Percentiles rank a stretch among this genome's conserved stretches.
Conservation (phyloP, 1,140 invertebrate genomes). For the Pristionchus pacificus region DNA sequence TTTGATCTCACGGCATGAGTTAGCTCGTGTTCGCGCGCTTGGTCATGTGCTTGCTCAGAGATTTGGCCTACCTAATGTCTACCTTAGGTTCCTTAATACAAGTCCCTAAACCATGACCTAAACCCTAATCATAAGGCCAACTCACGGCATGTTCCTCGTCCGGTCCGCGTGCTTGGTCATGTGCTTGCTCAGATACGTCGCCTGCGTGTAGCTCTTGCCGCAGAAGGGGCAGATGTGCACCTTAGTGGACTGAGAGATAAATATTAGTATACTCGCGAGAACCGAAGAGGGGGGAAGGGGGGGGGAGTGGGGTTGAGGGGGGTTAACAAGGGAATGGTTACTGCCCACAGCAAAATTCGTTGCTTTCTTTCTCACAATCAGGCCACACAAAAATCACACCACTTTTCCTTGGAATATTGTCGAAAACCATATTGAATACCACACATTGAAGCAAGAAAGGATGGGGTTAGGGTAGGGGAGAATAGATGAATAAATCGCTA, state of each 20-base stretch:
- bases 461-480: no score
- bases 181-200: conserved; percentile 95
- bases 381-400: not conserved
- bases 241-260: conserved; percentile 23
- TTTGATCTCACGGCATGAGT: conserved; percentile 17
- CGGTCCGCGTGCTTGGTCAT: conserved; percentile 83
- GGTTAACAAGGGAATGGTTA: not conserved
- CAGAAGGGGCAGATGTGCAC: conserved; percentile 97
- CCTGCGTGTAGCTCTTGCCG: conserved; percentile 97
- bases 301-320: not conserved
- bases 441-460: no score
- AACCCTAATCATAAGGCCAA: conserved; percentile 3
- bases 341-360: conserved; percentile 2
- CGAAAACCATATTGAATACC: no score
- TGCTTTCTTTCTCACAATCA: conserved; percentile 7
- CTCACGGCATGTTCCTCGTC: conserved; percentile 34
- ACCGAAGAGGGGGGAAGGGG: no score
- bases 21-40: conserved; percentile 69
- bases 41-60: conserved; percentile 96
- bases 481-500: no score
- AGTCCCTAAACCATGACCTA: no score
- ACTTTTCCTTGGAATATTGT: no score
- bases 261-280: not conserved
- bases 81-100: no score
- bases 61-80: conserved; percentile 97